Evolutionary conservation across 2,797 vertebrate species (phyloP).

Genomic region (Arctocebus calabarensis): DNA sequence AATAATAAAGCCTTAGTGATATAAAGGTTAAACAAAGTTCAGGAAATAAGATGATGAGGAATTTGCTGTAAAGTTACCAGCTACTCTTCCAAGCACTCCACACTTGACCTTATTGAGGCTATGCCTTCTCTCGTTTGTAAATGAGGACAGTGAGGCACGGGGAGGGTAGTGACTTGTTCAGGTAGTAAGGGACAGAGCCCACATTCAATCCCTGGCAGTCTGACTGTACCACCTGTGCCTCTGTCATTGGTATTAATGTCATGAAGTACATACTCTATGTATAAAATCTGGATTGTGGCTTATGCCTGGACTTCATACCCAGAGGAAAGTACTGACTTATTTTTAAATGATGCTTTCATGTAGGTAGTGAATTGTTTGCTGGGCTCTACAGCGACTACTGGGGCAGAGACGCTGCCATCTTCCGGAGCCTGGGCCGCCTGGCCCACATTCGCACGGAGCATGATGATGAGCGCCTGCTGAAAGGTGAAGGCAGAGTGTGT

Average conservation of each 20-base stretch:
- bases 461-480: slow-evolving; percentile 93
- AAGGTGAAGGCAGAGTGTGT: slow-evolving; percentile 86
- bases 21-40: not conserved
- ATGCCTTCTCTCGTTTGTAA: not conserved
- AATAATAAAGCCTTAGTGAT: not conserved
- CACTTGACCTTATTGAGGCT: not conserved
- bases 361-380: slow-evolving; percentile 94
- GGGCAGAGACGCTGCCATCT: slow-evolving; percentile 96
- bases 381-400: slow-evolving; percentile 98
- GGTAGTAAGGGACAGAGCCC: not conserved
- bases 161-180: not conserved
- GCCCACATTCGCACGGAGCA: slow-evolving; percentile 94
- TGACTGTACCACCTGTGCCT: not conserved
- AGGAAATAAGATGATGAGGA: not conserved
- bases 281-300: not conserved
- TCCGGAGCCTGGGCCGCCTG: slow-evolving; percentile 90
- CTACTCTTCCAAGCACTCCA: not conserved
- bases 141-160: not conserved
- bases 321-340: not conserved
- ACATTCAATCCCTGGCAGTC: not conserved
- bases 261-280: not conserved
- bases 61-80: not conserved
- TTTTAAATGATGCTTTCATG: not conserved
- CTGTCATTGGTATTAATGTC: not conserved
- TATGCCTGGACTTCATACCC: not conserved